Evolutionary conservation across 92 coral and sea anemone species (phyloP).

Genomic region (Virgularia gustaviana): DNA sequence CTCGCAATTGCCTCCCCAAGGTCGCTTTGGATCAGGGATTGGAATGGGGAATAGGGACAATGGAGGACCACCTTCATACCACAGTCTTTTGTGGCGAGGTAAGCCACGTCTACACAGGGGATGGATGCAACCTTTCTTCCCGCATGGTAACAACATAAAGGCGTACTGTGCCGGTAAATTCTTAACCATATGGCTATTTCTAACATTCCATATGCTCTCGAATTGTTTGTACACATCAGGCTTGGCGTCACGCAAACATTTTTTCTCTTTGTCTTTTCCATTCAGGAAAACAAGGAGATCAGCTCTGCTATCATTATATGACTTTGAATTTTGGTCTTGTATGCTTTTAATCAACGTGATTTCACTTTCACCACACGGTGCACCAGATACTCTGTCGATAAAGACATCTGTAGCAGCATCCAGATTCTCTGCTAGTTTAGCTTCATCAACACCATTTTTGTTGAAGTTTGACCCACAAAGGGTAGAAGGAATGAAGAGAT

Average conservation of each 20-base stretch:
- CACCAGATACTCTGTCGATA: slow-evolving; percentile 29
- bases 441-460: slow-evolving; percentile 37
- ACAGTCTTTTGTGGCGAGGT: background rate
- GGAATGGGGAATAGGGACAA: slow-evolving; percentile 21
- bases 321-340: slow-evolving; percentile 25
- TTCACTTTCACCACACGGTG: slow-evolving; percentile 46
- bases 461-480: slow-evolving; percentile 29
- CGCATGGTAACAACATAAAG: slow-evolving; percentile 3
- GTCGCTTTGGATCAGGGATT: slow-evolving; percentile 5
- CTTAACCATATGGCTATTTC: slow-evolving; percentile 16
- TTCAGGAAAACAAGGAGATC: slow-evolving; percentile 33
- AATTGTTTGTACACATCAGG: slow-evolving; percentile 37
- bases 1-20: slow-evolving; percentile 19
- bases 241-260: slow-evolving; percentile 6
- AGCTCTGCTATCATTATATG: slow-evolving; percentile 11
- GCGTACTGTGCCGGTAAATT: slow-evolving; percentile 17
- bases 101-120: background rate
- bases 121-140: background rate
- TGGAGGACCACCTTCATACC: slow-evolving; percentile 15
- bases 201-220: slow-evolving; percentile 28
- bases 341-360: slow-evolving; percentile 41
- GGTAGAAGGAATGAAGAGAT: slow-evolving; percentile 46
- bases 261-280: slow-evolving; percentile 29
- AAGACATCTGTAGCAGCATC: slow-evolving; percentile 42
- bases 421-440: slow-evolving; percentile 36